phyloP scores from a whole-genome alignment of 2,113 vertebrate species.

The Cheilinus undulatus region DNA sequence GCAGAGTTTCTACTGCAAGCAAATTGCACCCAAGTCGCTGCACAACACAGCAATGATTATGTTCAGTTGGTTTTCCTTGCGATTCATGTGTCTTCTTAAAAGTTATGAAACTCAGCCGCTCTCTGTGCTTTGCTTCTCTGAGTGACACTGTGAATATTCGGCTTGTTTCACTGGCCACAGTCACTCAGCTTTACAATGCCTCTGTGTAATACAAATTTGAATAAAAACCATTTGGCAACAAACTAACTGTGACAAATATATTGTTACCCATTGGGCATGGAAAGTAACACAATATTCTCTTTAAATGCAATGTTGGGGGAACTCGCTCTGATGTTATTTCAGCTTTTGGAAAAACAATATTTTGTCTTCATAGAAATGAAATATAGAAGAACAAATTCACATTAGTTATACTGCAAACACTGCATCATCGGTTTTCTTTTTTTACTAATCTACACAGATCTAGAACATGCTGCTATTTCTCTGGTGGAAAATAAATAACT shows the following conservation, averaged over 20 bases:
- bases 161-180: slow-evolving; percentile 35
- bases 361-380: neutral
- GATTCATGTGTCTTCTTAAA: slow-evolving; percentile 39
- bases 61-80: slow-evolving; percentile 32
- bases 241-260: slow-evolving; percentile 49
- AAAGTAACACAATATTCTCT: slow-evolving; percentile 29
- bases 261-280: slow-evolving; percentile 14
- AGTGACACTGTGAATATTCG: slow-evolving; percentile 53
- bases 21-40: slow-evolving; percentile 30
- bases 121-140: slow-evolving; percentile 22
- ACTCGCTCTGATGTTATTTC: slow-evolving; percentile 2
- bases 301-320: slow-evolving; percentile 7
- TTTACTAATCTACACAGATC: slow-evolving; percentile 2
- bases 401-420: slow-evolving; percentile 36
- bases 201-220: slow-evolving; percentile 59
- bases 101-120: slow-evolving; percentile 23
- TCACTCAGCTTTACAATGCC: slow-evolving; percentile 48
- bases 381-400: slow-evolving; percentile 1
- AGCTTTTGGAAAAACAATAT: neutral
- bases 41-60: slow-evolving; percentile 15
- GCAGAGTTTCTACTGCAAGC: slow-evolving; percentile 27
- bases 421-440: slow-evolving; percentile 9
- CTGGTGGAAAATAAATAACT: slow-evolving; percentile 31
- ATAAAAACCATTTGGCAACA: slow-evolving; percentile 48
- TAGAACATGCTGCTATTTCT: slow-evolving; percentile 31